Conservation (phyloP, 1,140 invertebrate genomes). For the Zaprionus ghesquierei region DNA sequence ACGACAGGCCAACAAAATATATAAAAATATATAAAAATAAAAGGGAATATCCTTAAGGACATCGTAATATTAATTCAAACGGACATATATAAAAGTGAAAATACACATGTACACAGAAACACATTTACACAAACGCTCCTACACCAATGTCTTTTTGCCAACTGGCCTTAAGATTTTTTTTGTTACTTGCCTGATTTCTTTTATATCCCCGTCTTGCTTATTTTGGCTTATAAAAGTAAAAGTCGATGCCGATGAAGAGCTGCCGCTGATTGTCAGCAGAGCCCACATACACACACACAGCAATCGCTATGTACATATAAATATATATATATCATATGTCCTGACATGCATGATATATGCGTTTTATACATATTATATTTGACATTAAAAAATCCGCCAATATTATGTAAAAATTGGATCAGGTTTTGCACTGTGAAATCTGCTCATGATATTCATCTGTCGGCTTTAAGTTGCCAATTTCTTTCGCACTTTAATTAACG, state of each 20-base stretch:
- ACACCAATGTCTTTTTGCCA: conserved; percentile 20
- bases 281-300: background rate
- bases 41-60: conserved; percentile 80
- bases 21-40: conserved; percentile 73
- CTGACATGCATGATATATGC: background rate
- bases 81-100: conserved; percentile 66
- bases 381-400: conserved; percentile 19
- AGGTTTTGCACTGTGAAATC: background rate
- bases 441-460: background rate
- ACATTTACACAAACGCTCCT: conserved; percentile 15
- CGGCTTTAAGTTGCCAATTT: background rate
- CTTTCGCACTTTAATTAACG: background rate
- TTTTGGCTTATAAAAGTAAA: conserved; percentile 62
- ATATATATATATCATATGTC: background rate
- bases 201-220: conserved; percentile 33
- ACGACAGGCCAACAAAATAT: conserved; percentile 37
- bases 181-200: conserved; percentile 18
- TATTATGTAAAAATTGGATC: background rate
- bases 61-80: conserved; percentile 81
- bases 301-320: background rate
- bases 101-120: conserved; percentile 30
- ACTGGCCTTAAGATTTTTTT: conserved; percentile 52
- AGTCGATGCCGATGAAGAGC: conserved; percentile 11
- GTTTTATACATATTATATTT: background rate
- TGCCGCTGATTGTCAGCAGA: conserved; percentile 36